phyloP scores from a whole-genome alignment of 2,797 vertebrate species.

The Phataginus tetradactyla region DNA sequence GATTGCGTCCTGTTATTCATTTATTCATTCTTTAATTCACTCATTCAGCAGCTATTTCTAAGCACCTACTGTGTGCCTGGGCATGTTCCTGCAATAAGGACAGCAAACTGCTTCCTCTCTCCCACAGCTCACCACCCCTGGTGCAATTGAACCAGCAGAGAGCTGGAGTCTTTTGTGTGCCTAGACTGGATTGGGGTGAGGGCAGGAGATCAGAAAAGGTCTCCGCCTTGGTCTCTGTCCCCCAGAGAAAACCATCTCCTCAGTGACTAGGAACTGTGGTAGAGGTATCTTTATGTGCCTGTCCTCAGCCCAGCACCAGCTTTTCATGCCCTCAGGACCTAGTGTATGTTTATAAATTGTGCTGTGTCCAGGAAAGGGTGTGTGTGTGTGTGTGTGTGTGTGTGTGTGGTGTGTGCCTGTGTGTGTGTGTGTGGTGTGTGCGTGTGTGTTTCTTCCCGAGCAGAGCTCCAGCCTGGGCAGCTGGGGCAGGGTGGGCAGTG shows the following conservation, averaged over 20 bases:
- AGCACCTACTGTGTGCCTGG: not conserved
- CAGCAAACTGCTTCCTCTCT: not conserved
- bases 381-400: not conserved
- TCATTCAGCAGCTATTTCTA: not conserved
- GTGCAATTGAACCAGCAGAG: not conserved
- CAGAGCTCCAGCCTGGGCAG: not conserved
- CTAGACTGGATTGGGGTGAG: not conserved
- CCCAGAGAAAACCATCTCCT: not conserved
- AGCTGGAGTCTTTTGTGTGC: not conserved
- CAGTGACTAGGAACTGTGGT: not conserved
- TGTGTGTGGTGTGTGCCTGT: not conserved
- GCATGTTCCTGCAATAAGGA: not conserved
- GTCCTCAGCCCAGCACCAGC: not conserved
- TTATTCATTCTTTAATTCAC: not conserved
- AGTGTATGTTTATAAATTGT: not conserved
- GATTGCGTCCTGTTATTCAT: not conserved
- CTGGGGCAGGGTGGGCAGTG: too few relatives aligned
- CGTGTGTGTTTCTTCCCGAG: not conserved
- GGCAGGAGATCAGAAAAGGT: not conserved
- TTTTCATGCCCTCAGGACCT: constrained; percentile 4
- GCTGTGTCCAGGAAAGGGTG: not conserved
- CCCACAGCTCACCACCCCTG: not conserved
- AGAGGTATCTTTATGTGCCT: not conserved
- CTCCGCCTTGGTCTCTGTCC: not conserved
- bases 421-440: not conserved